Conservation (phyloP, 1,140 invertebrate genomes). For the Cotesia chilonis region DNA sequence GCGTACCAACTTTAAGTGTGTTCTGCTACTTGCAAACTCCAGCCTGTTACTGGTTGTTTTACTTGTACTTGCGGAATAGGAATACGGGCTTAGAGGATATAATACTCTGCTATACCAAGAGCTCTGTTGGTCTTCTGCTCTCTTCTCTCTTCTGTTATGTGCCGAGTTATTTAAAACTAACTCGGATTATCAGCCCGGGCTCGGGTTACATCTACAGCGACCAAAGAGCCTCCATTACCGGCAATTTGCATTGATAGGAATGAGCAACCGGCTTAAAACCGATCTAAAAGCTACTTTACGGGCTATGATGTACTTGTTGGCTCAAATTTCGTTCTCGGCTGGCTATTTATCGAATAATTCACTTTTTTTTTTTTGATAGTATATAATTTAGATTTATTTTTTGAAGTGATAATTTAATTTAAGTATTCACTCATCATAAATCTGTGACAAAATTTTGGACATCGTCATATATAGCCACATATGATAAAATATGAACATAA, state of each 20-base stretch:
- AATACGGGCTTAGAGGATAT: neutral
- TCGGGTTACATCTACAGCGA: slow-evolving; percentile 59
- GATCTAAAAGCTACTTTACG: slow-evolving; percentile 59
- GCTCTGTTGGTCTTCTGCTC: neutral
- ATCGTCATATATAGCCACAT: no score
- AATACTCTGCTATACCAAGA: neutral
- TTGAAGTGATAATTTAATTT: no score
- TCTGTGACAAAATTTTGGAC: no score
- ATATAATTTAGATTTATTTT: no score
- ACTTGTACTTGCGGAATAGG: neutral
- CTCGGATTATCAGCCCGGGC: slow-evolving; percentile 47
- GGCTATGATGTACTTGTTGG: slow-evolving; percentile 37
- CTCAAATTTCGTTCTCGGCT: slow-evolving; percentile 18
- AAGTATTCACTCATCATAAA: no score
- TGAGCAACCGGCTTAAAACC: slow-evolving; percentile 53
- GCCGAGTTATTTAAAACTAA: neutral
- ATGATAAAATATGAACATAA: no score
- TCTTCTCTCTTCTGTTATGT: neutral
- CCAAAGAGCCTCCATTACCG: slow-evolving; percentile 60
- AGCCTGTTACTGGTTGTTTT: slow-evolving; percentile 25
- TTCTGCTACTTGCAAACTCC: no score
- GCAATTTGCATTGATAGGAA: slow-evolving; percentile 65
- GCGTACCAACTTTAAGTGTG: slow-evolving; percentile 7
- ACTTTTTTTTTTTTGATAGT: no score
- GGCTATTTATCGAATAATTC: neutral